Evolutionary conservation across 2,797 vertebrate genomes (phyloP).

Genomic region (Gymnopithys bicolor): DNA sequence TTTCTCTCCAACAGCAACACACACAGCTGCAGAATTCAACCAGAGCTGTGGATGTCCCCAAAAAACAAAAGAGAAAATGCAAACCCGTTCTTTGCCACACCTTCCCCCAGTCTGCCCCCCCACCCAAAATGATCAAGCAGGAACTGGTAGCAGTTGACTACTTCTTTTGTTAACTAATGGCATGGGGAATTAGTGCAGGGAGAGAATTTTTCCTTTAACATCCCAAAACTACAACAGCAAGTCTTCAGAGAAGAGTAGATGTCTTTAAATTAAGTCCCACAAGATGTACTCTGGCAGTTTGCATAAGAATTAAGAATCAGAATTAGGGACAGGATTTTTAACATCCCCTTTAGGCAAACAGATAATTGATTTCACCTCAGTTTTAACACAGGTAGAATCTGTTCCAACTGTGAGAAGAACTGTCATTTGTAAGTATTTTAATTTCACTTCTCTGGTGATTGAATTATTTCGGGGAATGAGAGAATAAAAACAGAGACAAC

Average conservation of each 20-base stretch:
- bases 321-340: conserved; percentile 15
- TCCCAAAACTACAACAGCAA: too few species aligned
- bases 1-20: too few species aligned
- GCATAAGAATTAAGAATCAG: not conserved
- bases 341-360: not conserved
- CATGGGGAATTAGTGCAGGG: too few species aligned
- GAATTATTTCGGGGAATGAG: not conserved
- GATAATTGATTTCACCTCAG: not conserved
- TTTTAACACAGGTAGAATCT: conserved; percentile 18
- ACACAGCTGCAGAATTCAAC: too few species aligned
- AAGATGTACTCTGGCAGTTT: not conserved
- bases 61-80: too few species aligned
- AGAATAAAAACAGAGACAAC: not conserved
- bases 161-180: too few species aligned
- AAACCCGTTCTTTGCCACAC: too few species aligned
- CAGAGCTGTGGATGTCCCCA: too few species aligned
- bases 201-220: too few species aligned
- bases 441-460: not conserved
- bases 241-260: not conserved
- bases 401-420: not conserved
- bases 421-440: not conserved
- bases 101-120: too few species aligned
- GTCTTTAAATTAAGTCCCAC: not conserved
- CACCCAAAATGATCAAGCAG: too few species aligned
- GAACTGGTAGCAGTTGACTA: too few species aligned